Evolutionary conservation across 2,888 invertebrate genomes (phyloP).

Genomic region (Julus scanicus): DNA sequence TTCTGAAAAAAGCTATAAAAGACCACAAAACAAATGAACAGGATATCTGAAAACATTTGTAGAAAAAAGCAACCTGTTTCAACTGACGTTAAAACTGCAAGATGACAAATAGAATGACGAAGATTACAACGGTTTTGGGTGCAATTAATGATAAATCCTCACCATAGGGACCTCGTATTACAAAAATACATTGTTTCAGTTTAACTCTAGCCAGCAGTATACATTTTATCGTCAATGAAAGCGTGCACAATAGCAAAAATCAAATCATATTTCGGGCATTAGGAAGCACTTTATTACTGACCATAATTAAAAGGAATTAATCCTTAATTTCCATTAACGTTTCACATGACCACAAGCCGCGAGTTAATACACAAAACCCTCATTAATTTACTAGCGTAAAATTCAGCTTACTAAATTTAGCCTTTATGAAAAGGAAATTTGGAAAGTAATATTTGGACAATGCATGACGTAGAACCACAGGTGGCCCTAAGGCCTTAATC

Average conservation of each 20-base stretch:
- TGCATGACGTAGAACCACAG: not conserved
- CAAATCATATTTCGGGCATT: not conserved
- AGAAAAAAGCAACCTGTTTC: too few relatives aligned
- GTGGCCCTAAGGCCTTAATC: constrained; percentile 36
- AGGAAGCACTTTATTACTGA: not conserved
- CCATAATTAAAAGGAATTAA: not conserved
- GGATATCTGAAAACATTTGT: too few relatives aligned
- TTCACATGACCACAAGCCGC: not conserved
- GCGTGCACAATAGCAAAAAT: not conserved
- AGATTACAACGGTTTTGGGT: not conserved
- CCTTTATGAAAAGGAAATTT: constrained; percentile 31
- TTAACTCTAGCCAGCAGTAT: not conserved
- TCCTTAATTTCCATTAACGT: not conserved
- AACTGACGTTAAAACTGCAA: not conserved
- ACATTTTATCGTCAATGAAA: not conserved
- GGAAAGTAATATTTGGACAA: constrained; percentile 40
- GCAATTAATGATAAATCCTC: constrained; percentile 29
- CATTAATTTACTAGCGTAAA: not conserved
- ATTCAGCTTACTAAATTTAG: constrained; percentile 27
- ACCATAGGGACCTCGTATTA: not conserved
- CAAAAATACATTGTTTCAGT: not conserved
- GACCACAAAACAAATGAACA: too few relatives aligned
- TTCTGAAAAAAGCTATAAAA: too few relatives aligned
- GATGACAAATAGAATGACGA: not conserved
- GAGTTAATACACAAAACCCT: not conserved